phyloP scores from a whole-genome alignment of 2,113 vertebrate species.

The Entomyzon cyanotis region DNA sequence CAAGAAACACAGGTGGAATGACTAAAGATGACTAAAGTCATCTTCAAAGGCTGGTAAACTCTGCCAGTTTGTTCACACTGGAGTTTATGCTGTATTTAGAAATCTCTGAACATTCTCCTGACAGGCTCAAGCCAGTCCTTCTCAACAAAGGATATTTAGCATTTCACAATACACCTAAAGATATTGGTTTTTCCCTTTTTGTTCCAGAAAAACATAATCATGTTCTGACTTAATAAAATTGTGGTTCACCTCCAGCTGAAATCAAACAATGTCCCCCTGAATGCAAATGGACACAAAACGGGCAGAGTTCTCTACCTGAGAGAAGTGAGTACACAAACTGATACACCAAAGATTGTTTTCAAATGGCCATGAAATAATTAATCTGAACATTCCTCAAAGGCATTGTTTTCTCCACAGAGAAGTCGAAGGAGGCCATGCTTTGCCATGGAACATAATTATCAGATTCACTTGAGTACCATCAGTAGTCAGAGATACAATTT shows the following conservation, averaged over 20 bases:
- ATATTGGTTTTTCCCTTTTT: rapidly evolving
- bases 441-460: background rate
- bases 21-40: background rate
- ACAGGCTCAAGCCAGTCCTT: background rate
- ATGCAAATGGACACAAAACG: background rate
- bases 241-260: background rate
- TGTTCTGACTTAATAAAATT: background rate
- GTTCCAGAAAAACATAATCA: background rate
- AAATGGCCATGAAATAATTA: background rate
- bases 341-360: background rate
- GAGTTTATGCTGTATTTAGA: background rate
- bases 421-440: background rate
- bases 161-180: background rate
- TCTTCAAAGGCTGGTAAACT: background rate
- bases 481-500: background rate
- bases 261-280: background rate
- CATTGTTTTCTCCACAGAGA: background rate
- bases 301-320: background rate
- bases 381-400: background rate
- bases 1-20: background rate
- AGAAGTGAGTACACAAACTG: background rate
- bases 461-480: background rate
- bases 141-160: background rate
- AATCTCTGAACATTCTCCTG: background rate
- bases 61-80: background rate